A percentile compares a stretch with the other conserved stretches of the same genome.
Evolutionary conservation across 2,797 vertebrate species (phyloP).

Genomic region (Crotalus adamanteus): DNA sequence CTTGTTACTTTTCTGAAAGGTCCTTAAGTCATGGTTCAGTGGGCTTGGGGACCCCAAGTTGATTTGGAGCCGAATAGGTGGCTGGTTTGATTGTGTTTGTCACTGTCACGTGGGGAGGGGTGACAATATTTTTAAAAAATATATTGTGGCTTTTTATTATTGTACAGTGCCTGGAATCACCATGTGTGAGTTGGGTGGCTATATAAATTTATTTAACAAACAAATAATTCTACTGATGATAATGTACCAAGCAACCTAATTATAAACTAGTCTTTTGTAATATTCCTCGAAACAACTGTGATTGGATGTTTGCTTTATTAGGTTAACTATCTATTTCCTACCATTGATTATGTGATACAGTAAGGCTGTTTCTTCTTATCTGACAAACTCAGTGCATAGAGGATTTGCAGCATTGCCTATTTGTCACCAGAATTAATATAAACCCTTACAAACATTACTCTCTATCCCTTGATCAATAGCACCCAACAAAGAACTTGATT

Average conservation of each 20-base stretch:
- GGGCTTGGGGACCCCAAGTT: not conserved
- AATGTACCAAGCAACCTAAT: not conserved
- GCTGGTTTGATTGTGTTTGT: not conserved
- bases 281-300: slow-evolving; percentile 50
- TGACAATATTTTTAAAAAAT: too few relatives aligned
- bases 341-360: slow-evolving; percentile 59
- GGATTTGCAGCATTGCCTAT: slow-evolving; percentile 74
- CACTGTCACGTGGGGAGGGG: not conserved
- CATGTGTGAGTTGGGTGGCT: not conserved
- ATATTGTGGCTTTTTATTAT: not conserved
- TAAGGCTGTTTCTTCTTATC: slow-evolving; percentile 54
- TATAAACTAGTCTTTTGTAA: not conserved
- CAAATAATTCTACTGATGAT: not conserved
- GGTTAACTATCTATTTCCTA: slow-evolving; percentile 50
- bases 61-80: not conserved
- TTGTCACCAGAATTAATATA: slow-evolving; percentile 75
- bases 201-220: not conserved
- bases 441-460: slow-evolving; percentile 68
- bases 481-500: slow-evolving; percentile 64
- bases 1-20: not conserved
- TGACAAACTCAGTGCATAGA: slow-evolving; percentile 63
- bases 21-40: not conserved
- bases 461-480: slow-evolving; percentile 75
- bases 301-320: slow-evolving; percentile 57
- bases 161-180: not conserved